Conservation (phyloP, 2,113 vertebrate genomes). For the Oreocharis arfaki region DNA sequence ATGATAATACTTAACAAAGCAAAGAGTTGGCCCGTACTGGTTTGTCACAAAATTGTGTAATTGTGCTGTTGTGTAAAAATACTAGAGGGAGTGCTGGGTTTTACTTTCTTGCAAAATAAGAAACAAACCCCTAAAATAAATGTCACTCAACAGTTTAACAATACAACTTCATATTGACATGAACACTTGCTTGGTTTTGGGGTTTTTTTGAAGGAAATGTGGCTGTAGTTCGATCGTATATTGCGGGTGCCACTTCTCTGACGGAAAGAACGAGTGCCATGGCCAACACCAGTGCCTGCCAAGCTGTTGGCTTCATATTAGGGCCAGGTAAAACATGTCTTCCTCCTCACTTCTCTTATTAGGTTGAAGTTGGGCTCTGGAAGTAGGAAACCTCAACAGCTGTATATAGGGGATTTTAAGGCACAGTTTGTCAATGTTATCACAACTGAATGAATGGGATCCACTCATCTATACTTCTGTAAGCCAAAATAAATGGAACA, state of each 20-base stretch:
- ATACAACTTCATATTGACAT: neutral
- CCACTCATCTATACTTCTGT: neutral
- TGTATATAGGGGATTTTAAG: neutral
- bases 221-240: conserved; percentile 89
- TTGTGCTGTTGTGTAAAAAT: neutral
- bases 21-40: accelerated
- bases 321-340: conserved; percentile 83
- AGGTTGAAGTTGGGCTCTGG: neutral
- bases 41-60: neutral
- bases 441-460: neutral
- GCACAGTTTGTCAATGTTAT: neutral
- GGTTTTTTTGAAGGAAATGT: conserved; percentile 82
- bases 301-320: conserved; percentile 94
- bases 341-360: neutral
- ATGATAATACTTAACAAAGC: neutral
- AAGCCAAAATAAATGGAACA: neutral
- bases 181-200: neutral
- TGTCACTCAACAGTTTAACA: neutral
- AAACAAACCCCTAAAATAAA: neutral
- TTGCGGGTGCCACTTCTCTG: conserved; percentile 91
- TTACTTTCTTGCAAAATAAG: neutral
- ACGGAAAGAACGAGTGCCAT: conserved; percentile 88
- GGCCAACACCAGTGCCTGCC: conserved; percentile 93
- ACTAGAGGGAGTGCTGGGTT: neutral
- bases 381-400: neutral